Evolutionary conservation across 1,140 invertebrate genomes (phyloP).

Genomic region (Contarinia nasturtii): DNA sequence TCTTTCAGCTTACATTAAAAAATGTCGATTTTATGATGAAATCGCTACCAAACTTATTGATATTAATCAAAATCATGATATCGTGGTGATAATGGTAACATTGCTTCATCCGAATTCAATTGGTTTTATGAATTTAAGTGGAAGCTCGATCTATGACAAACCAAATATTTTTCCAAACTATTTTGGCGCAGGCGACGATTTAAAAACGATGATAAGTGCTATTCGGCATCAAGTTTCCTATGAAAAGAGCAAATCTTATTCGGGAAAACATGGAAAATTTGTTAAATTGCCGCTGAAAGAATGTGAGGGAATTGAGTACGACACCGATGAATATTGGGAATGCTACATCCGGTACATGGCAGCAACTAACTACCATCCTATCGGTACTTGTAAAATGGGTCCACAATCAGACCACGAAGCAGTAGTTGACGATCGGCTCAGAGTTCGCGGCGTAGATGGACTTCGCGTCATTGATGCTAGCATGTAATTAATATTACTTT

Average conservation of each 20-base stretch:
- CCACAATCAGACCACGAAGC: constrained; percentile 25
- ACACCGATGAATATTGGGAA: constrained; percentile 18
- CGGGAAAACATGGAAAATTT: constrained; percentile 54
- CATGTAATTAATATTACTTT: too few relatives aligned
- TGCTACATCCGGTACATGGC: constrained; percentile 27
- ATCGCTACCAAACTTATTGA: constrained; percentile 73
- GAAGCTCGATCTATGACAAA: constrained; percentile 54
- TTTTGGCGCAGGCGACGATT: constrained; percentile 59
- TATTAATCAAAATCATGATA: constrained; percentile 51
- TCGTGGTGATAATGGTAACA: constrained; percentile 63
- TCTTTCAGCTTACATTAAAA: constrained; percentile 51
- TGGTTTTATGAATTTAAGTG: constrained; percentile 57
- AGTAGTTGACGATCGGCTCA: constrained; percentile 33
- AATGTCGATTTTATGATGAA: constrained; percentile 52
- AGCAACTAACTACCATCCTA: constrained; percentile 27
- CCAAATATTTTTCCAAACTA: constrained; percentile 86
- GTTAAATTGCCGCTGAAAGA: constrained; percentile 56
- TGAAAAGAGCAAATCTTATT: constrained; percentile 58
- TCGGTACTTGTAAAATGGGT: constrained; percentile 42
- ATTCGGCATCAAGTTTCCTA: constrained; percentile 66
- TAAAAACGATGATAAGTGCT: constrained; percentile 54
- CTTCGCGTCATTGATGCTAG: constrained; percentile 47
- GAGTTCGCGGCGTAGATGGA: constrained; percentile 31
- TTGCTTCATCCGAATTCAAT: constrained; percentile 62
- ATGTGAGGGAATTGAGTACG: constrained; percentile 4